Base-by-base conservation (phyloP, 1,140 invertebrate genomes). In the Trypoxylus dichotomus region DNA sequence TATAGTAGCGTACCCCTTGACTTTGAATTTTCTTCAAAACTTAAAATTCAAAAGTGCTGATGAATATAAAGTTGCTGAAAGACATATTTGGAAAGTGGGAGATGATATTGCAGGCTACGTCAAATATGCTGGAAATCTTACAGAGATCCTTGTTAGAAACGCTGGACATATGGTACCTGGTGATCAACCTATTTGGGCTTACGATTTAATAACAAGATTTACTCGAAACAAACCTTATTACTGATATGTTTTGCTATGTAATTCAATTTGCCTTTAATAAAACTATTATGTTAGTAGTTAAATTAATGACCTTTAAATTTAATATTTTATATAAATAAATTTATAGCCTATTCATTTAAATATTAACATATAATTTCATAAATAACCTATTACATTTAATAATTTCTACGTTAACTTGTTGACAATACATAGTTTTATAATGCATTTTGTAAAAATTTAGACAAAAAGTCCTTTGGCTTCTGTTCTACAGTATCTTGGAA, bases 391-490 rank as follows among this genome's bases (percentile, higher is more conserved):
- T 27, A 29, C n/a, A 3, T 73, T 24, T 27, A 73, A 54, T 0
- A n/a, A 41, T 41, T 75, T 75, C 13, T 75, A 27, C 15, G 15
- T 41, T 75, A 41, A 75, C 32, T 7, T 8, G 2, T 32, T 37
- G 32, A 37, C 10, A 37, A 37, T 63, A 63, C 58, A 3, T 63
- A 21, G 7, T 37, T 75, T 78, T 78, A 78, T n/a, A 58, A n/a
- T 24, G 68, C 32, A 24, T 80, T 80, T 42, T 79, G 71, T 21
- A 84, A 77, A 79, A 98, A 99, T 88, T 98, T 98, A 0, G 93
- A 94, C n/a, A 98, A 87, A 86, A 99, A 99, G 88, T 96, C 95
- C 82, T 91, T 92, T 32, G 96, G 95, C 86, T 96, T 96, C 7
- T 92, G 92, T 81, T 96, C 93, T 75, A 90, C 88, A 0, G 94